These are phyloP conservation scores for Cantharis rufa DNA, from an alignment of 2,888 invertebrate genomes.

Conservation along the genomic window DNA sequence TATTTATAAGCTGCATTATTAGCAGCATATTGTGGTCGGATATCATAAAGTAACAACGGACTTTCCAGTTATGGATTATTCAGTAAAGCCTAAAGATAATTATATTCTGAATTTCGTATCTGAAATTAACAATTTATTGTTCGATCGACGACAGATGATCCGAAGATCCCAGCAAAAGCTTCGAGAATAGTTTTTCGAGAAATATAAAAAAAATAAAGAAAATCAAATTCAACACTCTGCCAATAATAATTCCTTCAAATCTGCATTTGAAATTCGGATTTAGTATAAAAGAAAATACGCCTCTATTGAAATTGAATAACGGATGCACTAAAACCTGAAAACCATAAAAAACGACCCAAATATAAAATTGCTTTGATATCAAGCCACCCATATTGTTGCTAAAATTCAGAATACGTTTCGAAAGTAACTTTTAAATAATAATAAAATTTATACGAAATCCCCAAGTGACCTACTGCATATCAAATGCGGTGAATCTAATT, in stretches of 20 bases:
- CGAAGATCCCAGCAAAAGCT: too few relatives aligned
- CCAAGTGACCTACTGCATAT: not conserved
- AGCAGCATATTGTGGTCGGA: not conserved
- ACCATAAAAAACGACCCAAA: not conserved
- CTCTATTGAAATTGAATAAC: not conserved
- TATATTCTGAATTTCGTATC: not conserved
- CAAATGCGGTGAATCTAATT: not conserved
- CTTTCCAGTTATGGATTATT: not conserved
- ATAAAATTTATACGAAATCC: not conserved
- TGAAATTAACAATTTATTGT: not conserved
- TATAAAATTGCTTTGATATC: not conserved
- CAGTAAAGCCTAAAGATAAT: not conserved
- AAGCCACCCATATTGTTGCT: not conserved
- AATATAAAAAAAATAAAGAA: not conserved
- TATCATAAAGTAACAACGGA: not conserved
- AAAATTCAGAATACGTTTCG: not conserved
- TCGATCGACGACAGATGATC: not conserved
- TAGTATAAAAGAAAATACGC: constrained; percentile 1
- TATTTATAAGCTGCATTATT: not conserved
- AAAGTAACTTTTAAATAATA: not conserved
- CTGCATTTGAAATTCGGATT: constrained; percentile 1
- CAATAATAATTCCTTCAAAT: not conserved
- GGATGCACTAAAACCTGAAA: constrained; percentile 1
- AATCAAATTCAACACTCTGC: not conserved
- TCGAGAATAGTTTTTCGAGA: not conserved